A percentile compares a stretch with the other conserved stretches of the same genome.
These are phyloP conservation scores for Thamnaconus septentrionalis DNA, from an alignment of 2,113 vertebrate genomes.

Conservation along the genomic window DNA sequence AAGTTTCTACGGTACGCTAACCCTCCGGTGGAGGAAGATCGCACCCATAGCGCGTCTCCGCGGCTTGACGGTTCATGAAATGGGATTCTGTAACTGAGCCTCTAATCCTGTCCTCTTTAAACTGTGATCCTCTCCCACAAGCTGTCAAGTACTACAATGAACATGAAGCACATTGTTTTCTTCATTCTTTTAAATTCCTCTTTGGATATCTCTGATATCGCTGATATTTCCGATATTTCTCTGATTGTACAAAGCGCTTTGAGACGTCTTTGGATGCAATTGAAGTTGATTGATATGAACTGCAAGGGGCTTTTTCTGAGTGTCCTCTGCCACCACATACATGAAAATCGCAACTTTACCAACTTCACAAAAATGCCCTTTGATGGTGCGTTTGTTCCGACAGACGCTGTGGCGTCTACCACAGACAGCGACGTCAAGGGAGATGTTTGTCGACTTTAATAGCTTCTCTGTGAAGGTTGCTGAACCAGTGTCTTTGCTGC, in stretches of 20 bases:
- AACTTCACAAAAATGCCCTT: neutral
- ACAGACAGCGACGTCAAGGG: neutral
- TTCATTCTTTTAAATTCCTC: too few species aligned
- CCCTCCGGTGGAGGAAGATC: conserved; percentile 4
- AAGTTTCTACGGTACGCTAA: conserved; percentile 11
- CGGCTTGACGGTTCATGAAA: conserved; percentile 75
- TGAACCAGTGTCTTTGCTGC: conserved; percentile 23
- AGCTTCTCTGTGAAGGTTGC: conserved; percentile 10
- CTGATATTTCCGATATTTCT: conserved; percentile 15
- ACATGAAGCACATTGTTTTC: conserved; percentile 3
- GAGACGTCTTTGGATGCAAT: too few species aligned
- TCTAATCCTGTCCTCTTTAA: conserved; percentile 44
- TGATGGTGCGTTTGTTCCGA: conserved; percentile 5
- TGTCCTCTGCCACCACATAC: too few species aligned
- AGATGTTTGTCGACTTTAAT: conserved; percentile 6
- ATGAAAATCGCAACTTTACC: too few species aligned
- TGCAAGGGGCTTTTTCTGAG: too few species aligned
- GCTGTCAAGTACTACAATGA: conserved; percentile 28
- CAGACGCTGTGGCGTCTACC: neutral
- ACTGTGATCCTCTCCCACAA: conserved; percentile 36
- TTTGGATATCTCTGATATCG: too few species aligned
- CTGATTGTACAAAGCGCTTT: too few species aligned
- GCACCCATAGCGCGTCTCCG: conserved; percentile 12
- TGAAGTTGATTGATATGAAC: too few species aligned
- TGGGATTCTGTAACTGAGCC: conserved; percentile 47